A percentile compares a stretch with the other conserved stretches of the same genome.
phyloP scores from a whole-genome alignment of 2,113 vertebrate species.

The Sula dactylatra region DNA sequence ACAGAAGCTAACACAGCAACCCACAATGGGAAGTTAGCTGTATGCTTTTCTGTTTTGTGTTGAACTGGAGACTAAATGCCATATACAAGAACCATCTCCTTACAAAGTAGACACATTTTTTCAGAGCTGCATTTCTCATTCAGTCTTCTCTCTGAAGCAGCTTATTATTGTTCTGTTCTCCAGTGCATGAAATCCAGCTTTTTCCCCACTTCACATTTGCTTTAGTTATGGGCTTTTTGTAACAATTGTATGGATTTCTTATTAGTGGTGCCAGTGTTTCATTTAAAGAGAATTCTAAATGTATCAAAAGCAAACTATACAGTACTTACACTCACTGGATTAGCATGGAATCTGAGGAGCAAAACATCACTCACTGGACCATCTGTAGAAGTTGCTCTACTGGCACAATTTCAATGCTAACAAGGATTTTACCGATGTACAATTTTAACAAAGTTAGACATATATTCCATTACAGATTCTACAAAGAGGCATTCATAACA shows the following conservation, averaged over 20 bases:
- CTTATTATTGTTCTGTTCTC: background rate
- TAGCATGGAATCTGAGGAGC: too few species aligned
- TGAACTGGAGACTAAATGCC: background rate
- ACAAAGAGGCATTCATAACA: background rate
- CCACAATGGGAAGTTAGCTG: background rate
- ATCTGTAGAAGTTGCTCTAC: background rate
- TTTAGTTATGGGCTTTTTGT: background rate
- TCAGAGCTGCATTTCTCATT: background rate
- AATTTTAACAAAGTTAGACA: conserved; percentile 16
- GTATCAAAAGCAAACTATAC: background rate
- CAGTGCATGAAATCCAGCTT: background rate
- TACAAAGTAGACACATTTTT: background rate
- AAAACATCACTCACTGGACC: conserved; percentile 28
- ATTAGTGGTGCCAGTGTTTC: background rate
- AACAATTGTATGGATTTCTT: background rate
- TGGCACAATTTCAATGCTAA: conserved; percentile 24
- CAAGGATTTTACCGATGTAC: conserved; percentile 13
- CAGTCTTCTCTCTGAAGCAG: background rate
- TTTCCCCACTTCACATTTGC: background rate
- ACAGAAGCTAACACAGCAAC: background rate
- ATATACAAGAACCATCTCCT: background rate
- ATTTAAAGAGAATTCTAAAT: background rate
- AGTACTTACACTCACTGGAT: too few species aligned
- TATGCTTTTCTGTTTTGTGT: background rate
- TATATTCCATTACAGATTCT: background rate